phyloP scores from a whole-genome alignment of 2,797 vertebrate species.

The Gadopsis bispinosus region DNA sequence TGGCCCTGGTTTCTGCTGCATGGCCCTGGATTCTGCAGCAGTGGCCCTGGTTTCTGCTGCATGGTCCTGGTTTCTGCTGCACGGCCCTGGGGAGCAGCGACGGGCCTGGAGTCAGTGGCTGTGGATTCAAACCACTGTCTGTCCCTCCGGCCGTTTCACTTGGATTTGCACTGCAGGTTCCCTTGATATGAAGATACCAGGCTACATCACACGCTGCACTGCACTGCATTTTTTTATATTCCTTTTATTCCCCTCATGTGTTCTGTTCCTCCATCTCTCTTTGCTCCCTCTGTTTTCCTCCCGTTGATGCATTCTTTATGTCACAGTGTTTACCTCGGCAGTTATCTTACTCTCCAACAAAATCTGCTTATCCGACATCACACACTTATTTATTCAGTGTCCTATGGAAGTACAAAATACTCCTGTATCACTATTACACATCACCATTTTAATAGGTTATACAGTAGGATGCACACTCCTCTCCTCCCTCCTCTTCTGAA shows the following conservation, averaged over 20 bases:
- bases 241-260: constrained; percentile 25
- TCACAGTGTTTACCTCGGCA: constrained; percentile 16
- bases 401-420: constrained; percentile 22
- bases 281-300: constrained; percentile 10
- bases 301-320: constrained; percentile 28
- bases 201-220: neutral
- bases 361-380: constrained; percentile 13
- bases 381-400: constrained; percentile 25
- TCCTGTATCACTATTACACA: neutral
- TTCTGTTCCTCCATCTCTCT: constrained; percentile 20
- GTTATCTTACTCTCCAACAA: constrained; percentile 17
- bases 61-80: neutral
- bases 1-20: constrained; percentile 57
- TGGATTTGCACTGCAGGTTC: constrained; percentile 25
- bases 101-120: constrained; percentile 26
- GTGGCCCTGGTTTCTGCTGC: constrained; percentile 58
- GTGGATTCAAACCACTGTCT: constrained; percentile 36
- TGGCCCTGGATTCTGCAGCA: neutral
- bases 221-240: constrained; percentile 8
- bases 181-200: constrained; percentile 30
- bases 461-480: constrained; percentile 4
- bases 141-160: constrained; percentile 9
- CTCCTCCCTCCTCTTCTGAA: neutral
- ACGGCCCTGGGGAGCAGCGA: constrained; percentile 30
- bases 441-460: constrained; percentile 3